Percentiles rank a stretch among this genome's conserved stretches.
phyloP scores from a whole-genome alignment of 2,113 vertebrate species.

The Salminus brasiliensis region DNA sequence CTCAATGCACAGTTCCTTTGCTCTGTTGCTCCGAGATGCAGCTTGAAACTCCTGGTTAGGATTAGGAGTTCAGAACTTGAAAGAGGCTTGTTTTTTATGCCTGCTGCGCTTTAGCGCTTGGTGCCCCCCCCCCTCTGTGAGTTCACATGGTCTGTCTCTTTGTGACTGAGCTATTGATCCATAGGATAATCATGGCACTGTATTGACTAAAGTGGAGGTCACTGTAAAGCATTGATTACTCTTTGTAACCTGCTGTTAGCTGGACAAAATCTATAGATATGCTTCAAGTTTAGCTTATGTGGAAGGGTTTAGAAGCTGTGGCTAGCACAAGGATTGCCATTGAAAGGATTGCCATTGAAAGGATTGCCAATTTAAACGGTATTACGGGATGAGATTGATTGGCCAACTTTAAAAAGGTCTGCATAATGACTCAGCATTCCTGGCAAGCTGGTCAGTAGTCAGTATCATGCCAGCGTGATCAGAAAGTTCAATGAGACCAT shows the following conservation, averaged over 20 bases:
- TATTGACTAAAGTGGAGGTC: not conserved
- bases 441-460: not conserved
- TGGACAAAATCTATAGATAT: not conserved
- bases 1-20: too few relatives aligned
- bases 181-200: not conserved
- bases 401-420: not conserved
- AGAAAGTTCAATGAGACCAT: constrained; percentile 51
- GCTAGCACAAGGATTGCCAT: too few relatives aligned
- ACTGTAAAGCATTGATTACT: too few relatives aligned
- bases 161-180: not conserved
- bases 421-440: constrained; percentile 44
- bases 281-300: not conserved
- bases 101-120: too few relatives aligned
- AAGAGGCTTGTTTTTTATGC: too few relatives aligned
- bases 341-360: too few relatives aligned
- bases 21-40: too few relatives aligned
- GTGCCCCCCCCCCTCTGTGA: too few relatives aligned
- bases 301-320: not conserved
- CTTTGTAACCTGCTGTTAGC: not conserved
- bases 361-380: not conserved
- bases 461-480: constrained; percentile 23
- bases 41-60: too few relatives aligned
- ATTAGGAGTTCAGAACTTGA: too few relatives aligned
- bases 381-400: not conserved
- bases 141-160: not conserved